Evolutionary conservation across 1,140 invertebrate species (phyloP).

Genomic region (Agrypnia vestita): DNA sequence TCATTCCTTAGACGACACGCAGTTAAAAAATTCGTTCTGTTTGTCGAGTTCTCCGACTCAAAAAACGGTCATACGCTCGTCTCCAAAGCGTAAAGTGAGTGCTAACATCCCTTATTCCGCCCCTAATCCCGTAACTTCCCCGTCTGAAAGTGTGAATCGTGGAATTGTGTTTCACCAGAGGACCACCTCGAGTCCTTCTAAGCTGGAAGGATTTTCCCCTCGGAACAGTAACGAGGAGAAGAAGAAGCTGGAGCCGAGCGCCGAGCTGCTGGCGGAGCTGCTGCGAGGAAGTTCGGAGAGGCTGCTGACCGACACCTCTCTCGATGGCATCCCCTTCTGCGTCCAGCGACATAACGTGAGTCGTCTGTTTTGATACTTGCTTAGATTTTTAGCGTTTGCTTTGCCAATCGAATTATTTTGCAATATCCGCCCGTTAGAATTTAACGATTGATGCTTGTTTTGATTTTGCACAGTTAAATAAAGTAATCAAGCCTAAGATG

Average conservation of each 20-base stretch:
- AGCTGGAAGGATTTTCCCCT: conserved; percentile 74
- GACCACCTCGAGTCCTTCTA: conserved; percentile 86
- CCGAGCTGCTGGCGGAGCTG: conserved; percentile 81
- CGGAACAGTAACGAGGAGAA: conserved; percentile 49
- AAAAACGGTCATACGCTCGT: conserved; percentile 58
- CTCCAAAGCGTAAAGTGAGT: conserved; percentile 72
- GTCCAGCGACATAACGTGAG: conserved; percentile 73
- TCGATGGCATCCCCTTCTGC: conserved; percentile 70
- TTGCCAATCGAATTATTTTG: not conserved
- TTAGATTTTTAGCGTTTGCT: not conserved
- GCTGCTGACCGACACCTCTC: conserved; percentile 73
- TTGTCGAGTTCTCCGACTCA: conserved; percentile 51
- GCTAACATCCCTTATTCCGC: conserved; percentile 68
- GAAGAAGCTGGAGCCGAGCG: conserved; percentile 75
- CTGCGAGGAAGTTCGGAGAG: conserved; percentile 84
- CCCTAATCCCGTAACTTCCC: conserved; percentile 60
- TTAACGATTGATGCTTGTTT: conserved; percentile 38
- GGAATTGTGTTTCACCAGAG: conserved; percentile 75
- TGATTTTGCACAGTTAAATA: conserved; percentile 14
- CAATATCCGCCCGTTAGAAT: conserved; percentile 30
- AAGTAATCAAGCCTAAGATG: conserved; percentile 6
- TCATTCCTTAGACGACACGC: conserved; percentile 71
- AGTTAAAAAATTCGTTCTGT: conserved; percentile 63
- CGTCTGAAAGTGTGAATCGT: conserved; percentile 55
- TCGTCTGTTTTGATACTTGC: conserved; percentile 57